These are phyloP conservation scores for Phoebastria nigripes DNA, from an alignment of 2,797 vertebrate genomes.

Conservation along the genomic window DNA sequence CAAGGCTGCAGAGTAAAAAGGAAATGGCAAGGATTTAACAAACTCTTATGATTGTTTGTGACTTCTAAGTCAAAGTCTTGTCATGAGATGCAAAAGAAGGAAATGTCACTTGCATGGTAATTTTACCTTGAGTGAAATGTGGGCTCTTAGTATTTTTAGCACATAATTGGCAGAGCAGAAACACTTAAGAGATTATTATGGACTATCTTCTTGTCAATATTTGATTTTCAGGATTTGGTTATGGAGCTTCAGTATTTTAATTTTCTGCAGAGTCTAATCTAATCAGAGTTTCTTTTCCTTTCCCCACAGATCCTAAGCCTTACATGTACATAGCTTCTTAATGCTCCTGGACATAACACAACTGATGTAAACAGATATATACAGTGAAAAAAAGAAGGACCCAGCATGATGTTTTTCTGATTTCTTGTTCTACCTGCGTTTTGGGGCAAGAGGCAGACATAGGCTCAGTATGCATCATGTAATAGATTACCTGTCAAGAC, in stretches of 20 bases:
- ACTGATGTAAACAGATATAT: background rate
- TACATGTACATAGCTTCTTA: background rate
- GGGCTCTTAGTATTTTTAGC: slow-evolving; percentile 6
- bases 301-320: background rate
- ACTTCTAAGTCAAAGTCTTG: slow-evolving; percentile 5
- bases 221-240: slow-evolving; percentile 20
- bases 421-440: background rate
- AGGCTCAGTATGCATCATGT: background rate
- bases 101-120: slow-evolving; percentile 31
- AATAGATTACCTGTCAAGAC: background rate
- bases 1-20: background rate
- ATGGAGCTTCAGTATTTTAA: background rate
- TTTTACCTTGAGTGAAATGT: slow-evolving; percentile 14
- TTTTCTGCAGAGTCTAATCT: background rate
- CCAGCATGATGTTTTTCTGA: background rate
- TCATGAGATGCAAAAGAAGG: background rate
- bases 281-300: background rate
- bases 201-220: slow-evolving; percentile 47
- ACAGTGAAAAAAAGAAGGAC: background rate
- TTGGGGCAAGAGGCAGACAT: background rate
- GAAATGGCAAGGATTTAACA: background rate
- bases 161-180: slow-evolving; percentile 36
- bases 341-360: background rate
- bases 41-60: background rate
- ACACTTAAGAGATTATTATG: slow-evolving; percentile 31